Conservation (phyloP, 2,113 vertebrate genomes). For the cat (Felis catus) region DNA sequence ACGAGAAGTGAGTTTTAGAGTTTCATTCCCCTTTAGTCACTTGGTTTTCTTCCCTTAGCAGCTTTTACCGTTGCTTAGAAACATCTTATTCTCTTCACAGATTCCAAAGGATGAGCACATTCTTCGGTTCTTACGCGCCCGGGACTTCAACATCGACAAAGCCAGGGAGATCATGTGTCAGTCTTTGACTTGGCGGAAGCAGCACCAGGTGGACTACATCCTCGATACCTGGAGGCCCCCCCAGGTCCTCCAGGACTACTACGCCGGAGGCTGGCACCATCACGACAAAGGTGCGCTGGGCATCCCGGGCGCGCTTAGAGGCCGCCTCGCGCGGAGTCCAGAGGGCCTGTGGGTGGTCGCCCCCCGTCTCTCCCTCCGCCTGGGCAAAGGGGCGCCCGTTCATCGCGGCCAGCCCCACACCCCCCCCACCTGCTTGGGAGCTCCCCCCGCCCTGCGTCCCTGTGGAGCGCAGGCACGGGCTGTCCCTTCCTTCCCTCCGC, state of each 20-base stretch:
- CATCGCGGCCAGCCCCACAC: rapidly evolving
- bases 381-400: rapidly evolving
- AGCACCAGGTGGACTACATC: conserved; percentile 96
- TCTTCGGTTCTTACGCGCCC: conserved; percentile 94
- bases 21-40: neutral
- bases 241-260: conserved; percentile 94
- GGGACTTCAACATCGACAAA: conserved; percentile 96
- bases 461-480: rapidly evolving
- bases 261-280: conserved; percentile 96
- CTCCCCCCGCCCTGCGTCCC: rapidly evolving
- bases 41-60: neutral
- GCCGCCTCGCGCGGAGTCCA: rapidly evolving
- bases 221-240: conserved; percentile 94
- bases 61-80: neutral
- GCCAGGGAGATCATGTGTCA: conserved; percentile 95
- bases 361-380: rapidly evolving
- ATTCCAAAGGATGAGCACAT: conserved; percentile 98
- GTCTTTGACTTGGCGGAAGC: conserved; percentile 96
- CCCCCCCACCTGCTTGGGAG: neutral
- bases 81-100: conserved; percentile 75
- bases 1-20: neutral
- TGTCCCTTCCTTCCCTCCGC: too few species aligned
- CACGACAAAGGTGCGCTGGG: conserved; percentile 90
- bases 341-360: rapidly evolving
- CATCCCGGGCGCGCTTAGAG: rapidly evolving